Evolutionary conservation across 1,140 invertebrate species (phyloP).

Genomic region (Trichoplusia ni): DNA sequence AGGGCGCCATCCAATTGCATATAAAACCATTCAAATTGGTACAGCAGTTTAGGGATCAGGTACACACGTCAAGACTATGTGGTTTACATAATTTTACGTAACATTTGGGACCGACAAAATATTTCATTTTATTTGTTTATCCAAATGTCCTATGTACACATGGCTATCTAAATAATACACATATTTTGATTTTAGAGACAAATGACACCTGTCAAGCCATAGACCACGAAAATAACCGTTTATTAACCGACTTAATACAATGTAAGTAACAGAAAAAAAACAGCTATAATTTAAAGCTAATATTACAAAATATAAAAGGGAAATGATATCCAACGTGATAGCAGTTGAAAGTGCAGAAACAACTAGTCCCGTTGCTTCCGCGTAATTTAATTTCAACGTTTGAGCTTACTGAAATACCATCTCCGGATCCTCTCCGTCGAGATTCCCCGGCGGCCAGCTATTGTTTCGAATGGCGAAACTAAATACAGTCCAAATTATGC

Average conservation of each 20-base stretch:
- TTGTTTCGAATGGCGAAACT: slow-evolving; percentile 15
- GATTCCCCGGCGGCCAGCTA: slow-evolving; percentile 37
- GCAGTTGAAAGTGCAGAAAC: slow-evolving; percentile 35
- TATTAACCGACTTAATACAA: no score
- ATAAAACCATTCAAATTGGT: no score
- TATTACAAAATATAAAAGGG: not conserved
- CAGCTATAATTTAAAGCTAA: not conserved
- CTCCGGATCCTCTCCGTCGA: no score
- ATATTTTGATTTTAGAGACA: no score
- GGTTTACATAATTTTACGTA: no score
- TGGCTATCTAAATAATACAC: not conserved
- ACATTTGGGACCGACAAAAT: no score
- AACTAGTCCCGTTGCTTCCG: slow-evolving; percentile 40
- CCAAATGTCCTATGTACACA: not conserved
- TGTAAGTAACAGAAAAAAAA: not conserved
- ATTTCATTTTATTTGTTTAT: no score
- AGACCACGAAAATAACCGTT: no score
- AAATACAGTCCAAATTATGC: slow-evolving; percentile 4
- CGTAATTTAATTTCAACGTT: slow-evolving; percentile 61
- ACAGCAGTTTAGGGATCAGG: no score
- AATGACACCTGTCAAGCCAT: no score
- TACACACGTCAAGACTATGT: no score
- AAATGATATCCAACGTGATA: slow-evolving; percentile 26
- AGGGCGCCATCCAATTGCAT: no score
- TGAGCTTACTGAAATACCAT: slow-evolving; percentile 57